Evolutionary conservation across 2,888 invertebrate species (phyloP).

Genomic region (Syritta pipiens): DNA sequence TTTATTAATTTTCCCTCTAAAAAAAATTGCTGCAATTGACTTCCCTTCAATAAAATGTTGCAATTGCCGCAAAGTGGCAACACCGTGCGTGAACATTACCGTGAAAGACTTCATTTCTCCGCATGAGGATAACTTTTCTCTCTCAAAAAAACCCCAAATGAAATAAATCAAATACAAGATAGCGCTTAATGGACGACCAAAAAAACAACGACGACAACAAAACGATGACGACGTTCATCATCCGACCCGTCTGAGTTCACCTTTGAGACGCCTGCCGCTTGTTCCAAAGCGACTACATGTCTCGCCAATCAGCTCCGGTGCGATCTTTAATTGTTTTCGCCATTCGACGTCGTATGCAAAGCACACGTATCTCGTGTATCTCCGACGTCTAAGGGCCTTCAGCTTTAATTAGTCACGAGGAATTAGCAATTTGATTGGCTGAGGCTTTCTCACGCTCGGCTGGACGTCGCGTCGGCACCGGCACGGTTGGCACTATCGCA

Average conservation of each 20-base stretch:
- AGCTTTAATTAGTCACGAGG: conserved; percentile 63
- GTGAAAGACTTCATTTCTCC: too few species aligned
- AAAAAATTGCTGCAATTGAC: too few species aligned
- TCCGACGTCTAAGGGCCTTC: conserved; percentile 3
- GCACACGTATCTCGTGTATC: conserved; percentile 28
- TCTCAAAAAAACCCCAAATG: too few species aligned
- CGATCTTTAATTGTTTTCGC: conserved; percentile 55
- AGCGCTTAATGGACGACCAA: too few species aligned
- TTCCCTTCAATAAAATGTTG: too few species aligned
- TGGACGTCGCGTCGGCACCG: neutral
- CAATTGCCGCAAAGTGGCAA: too few species aligned
- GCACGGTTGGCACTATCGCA: neutral
- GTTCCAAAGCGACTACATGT: neutral
- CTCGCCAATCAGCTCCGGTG: conserved; percentile 47
- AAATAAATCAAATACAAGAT: too few species aligned
- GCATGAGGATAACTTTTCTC: too few species aligned
- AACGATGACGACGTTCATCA: conserved; percentile 6
- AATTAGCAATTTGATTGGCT: conserved; percentile 45
- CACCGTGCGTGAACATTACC: too few species aligned
- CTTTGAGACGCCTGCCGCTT: conserved; percentile 3
- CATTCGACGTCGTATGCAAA: conserved; percentile 26
- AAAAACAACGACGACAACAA: too few species aligned
- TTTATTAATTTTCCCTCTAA: too few species aligned
- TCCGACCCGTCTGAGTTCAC: conserved; percentile 27
- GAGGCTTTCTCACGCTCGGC: conserved; percentile 34